phyloP scores from a whole-genome alignment of 1,140 invertebrate genomes.

The Diorhabda carinulata region DNA sequence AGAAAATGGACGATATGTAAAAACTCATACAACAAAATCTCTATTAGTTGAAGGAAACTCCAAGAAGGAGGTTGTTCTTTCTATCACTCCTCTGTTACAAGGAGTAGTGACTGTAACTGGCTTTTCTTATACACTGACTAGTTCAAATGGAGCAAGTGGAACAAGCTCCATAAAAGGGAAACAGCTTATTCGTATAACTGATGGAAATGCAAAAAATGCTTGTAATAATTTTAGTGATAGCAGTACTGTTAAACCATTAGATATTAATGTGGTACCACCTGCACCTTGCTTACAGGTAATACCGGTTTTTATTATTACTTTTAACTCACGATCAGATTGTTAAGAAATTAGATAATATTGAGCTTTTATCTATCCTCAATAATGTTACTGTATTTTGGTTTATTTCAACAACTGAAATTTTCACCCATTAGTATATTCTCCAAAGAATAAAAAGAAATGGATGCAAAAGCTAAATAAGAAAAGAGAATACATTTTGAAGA shows the following conservation, averaged over 20 bases:
- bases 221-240: neutral
- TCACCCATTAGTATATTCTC: too few species aligned
- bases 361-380: too few species aligned
- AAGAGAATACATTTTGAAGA: too few species aligned
- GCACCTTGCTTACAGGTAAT: constrained; percentile 70
- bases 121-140: constrained; percentile 48
- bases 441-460: too few species aligned
- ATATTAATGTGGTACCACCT: constrained; percentile 62
- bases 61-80: constrained; percentile 46
- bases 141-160: constrained; percentile 40
- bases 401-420: too few species aligned
- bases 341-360: too few species aligned
- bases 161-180: constrained; percentile 58
- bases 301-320: neutral
- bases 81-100: constrained; percentile 49
- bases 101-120: constrained; percentile 49
- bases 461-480: too few species aligned
- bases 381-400: too few species aligned
- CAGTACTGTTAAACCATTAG: constrained; percentile 46
- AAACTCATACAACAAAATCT: constrained; percentile 48
- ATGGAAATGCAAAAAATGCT: constrained; percentile 47
- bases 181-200: constrained; percentile 56
- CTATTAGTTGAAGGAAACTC: constrained; percentile 45
- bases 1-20: constrained; percentile 44
- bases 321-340: neutral